Conservation (phyloP, 2,888 invertebrate species). For the Amphipyra berbera region DNA sequence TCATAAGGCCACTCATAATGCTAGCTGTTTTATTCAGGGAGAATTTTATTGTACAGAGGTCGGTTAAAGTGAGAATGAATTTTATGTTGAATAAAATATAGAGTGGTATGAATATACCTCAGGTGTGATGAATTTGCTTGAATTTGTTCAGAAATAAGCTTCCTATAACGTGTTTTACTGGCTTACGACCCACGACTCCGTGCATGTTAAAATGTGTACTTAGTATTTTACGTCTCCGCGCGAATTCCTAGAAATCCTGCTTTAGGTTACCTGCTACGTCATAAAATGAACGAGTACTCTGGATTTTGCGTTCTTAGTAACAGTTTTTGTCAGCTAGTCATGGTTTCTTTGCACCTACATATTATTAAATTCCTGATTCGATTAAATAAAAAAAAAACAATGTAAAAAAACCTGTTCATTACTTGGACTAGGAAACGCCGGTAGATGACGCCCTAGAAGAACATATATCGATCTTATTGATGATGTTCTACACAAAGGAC, state of each 20-base stretch:
- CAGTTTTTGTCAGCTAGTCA: background rate
- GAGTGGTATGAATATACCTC: conserved; percentile 31
- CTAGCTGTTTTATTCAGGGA: conserved; percentile 30
- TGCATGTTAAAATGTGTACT: conserved; percentile 8
- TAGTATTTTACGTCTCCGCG: conserved; percentile 20
- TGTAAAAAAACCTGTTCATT: too few species aligned
- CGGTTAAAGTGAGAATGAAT: conserved; percentile 45
- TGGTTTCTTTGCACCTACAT: background rate
- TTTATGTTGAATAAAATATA: conserved; percentile 42
- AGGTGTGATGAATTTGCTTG: conserved; percentile 37
- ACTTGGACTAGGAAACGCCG: too few species aligned
- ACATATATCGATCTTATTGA: too few species aligned
- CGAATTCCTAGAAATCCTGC: conserved; percentile 6
- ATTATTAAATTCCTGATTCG: background rate
- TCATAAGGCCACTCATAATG: conserved; percentile 31
- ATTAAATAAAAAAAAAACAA: background rate
- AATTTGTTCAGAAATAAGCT: conserved; percentile 27
- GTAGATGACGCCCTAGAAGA: too few species aligned
- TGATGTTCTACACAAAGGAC: too few species aligned
- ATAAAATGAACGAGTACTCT: conserved; percentile 1
- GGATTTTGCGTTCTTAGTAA: background rate
- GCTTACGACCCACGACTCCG: conserved; percentile 1
- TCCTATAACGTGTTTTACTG: conserved; percentile 2
- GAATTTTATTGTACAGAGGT: conserved; percentile 28
- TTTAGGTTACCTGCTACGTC: conserved; percentile 2